A percentile compares a stretch with the other conserved stretches of the same genome.
Evolutionary conservation across 1,140 invertebrate species (phyloP).

Genomic region (Atopsyche davidsoni): DNA sequence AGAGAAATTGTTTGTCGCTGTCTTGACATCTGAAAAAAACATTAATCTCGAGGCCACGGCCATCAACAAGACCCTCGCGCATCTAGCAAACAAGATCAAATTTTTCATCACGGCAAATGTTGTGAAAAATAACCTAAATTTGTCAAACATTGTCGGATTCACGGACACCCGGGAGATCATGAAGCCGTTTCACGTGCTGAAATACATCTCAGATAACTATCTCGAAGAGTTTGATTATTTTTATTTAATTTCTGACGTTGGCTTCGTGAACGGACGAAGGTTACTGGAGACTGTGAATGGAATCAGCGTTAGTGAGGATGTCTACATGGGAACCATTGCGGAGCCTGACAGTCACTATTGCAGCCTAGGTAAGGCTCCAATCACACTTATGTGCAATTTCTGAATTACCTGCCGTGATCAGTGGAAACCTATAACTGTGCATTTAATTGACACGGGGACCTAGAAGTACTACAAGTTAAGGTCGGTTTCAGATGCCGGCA

Average conservation of each 20-base stretch:
- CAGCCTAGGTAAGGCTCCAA: slow-evolving; percentile 59
- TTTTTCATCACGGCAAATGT: slow-evolving; percentile 64
- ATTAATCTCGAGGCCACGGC: slow-evolving; percentile 65
- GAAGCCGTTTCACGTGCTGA: slow-evolving; percentile 76
- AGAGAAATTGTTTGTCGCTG: slow-evolving; percentile 81
- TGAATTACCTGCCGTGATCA: too few relatives aligned
- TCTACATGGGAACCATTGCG: slow-evolving; percentile 63
- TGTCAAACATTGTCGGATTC: slow-evolving; percentile 75
- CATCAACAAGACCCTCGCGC: slow-evolving; percentile 72
- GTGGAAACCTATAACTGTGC: too few relatives aligned
- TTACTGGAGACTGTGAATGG: slow-evolving; percentile 63
- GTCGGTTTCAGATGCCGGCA: slow-evolving; percentile 59
- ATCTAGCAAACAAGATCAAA: slow-evolving; percentile 73
- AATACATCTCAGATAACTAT: slow-evolving; percentile 86
- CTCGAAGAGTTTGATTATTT: slow-evolving; percentile 86
- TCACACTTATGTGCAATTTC: too few relatives aligned
- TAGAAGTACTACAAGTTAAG: too few relatives aligned
- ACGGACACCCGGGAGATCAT: slow-evolving; percentile 68
- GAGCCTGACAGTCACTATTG: slow-evolving; percentile 54
- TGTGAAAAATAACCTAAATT: slow-evolving; percentile 56
- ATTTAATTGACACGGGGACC: too few relatives aligned
- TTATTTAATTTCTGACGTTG: slow-evolving; percentile 75
- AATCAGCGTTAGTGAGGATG: slow-evolving; percentile 75
- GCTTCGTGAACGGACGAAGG: slow-evolving; percentile 69
- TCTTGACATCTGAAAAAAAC: slow-evolving; percentile 67